phyloP scores from a whole-genome alignment of 2,113 vertebrate genomes.

The Mesocricetus auratus region DNA sequence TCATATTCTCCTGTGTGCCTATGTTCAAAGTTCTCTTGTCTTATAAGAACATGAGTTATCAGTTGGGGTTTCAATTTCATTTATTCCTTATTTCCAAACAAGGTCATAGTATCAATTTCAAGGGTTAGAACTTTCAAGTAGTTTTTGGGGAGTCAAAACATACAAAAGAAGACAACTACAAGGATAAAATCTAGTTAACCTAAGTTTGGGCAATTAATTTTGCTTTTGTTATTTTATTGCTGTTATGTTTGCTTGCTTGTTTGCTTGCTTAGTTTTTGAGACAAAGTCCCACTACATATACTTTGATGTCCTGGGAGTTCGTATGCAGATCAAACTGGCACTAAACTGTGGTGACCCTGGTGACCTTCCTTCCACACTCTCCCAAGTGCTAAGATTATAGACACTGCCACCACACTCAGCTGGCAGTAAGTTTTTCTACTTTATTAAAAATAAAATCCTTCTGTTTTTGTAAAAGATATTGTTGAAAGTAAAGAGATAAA shows the following conservation, averaged over 20 bases:
- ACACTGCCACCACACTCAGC: not conserved
- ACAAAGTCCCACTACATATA: not conserved
- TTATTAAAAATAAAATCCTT: not conserved
- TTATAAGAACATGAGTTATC: not conserved
- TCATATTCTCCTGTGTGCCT: no score
- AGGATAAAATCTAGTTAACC: not conserved
- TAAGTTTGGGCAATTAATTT: not conserved
- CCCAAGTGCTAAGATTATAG: not conserved
- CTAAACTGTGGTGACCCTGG: not conserved
- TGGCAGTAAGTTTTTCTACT: not conserved
- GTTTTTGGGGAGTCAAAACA: not conserved
- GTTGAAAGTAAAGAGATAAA: not conserved
- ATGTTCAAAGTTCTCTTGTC: not conserved
- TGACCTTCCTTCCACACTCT: no score
- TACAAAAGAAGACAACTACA: not conserved
- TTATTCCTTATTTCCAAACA: not conserved
- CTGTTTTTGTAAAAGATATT: not conserved
- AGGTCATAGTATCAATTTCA: not conserved
- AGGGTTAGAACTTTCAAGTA: not conserved
- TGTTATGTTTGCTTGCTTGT: not conserved
- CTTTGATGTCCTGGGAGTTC: not conserved
- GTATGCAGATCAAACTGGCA: no score
- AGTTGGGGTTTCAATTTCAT: not conserved
- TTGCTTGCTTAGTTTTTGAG: not conserved
- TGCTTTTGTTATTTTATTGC: not conserved